Evolutionary conservation across 2,888 invertebrate genomes (phyloP).

Genomic region (Ormyrus pomaceus): DNA sequence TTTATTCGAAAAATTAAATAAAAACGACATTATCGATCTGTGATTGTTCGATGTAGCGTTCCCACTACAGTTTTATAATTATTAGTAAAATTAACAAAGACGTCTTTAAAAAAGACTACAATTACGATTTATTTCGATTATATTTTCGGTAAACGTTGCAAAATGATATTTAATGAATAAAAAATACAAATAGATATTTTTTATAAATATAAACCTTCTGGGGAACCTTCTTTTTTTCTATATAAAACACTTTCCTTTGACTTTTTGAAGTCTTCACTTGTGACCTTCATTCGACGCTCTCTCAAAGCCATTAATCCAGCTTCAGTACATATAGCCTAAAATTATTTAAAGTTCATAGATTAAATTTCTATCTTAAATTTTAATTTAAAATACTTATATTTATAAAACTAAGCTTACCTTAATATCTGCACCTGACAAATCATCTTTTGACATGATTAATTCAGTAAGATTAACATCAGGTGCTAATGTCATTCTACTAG

Average conservation of each 20-base stretch:
- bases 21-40: too few species aligned
- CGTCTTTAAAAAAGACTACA: constrained; percentile 29
- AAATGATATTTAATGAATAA: constrained; percentile 42
- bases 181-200: constrained; percentile 52
- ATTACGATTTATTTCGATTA: constrained; percentile 47
- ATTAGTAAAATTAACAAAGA: not conserved
- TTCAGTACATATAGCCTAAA: constrained; percentile 98
- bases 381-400: not conserved
- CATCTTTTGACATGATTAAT: constrained; percentile 99
- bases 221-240: constrained; percentile 99
- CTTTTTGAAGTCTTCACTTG: constrained; percentile 99
- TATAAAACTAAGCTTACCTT: constrained; percentile 79
- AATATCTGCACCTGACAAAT: constrained; percentile 97
- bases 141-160: constrained; percentile 48
- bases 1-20: too few species aligned
- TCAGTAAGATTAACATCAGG: constrained; percentile 98
- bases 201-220: constrained; percentile 98
- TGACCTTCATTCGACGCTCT: constrained; percentile 99
- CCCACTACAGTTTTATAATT: not conserved
- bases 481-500: constrained; percentile 98
- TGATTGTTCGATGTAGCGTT: too few species aligned
- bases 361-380: not conserved
- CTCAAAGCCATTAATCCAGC: constrained; percentile 98
- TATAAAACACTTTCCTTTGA: constrained; percentile 99
- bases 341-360: constrained; percentile 58